Percentiles rank a stretch among this genome's conserved stretches.
Conservation (phyloP, 2,797 vertebrate genomes). For the Cynopterus sphinx region DNA sequence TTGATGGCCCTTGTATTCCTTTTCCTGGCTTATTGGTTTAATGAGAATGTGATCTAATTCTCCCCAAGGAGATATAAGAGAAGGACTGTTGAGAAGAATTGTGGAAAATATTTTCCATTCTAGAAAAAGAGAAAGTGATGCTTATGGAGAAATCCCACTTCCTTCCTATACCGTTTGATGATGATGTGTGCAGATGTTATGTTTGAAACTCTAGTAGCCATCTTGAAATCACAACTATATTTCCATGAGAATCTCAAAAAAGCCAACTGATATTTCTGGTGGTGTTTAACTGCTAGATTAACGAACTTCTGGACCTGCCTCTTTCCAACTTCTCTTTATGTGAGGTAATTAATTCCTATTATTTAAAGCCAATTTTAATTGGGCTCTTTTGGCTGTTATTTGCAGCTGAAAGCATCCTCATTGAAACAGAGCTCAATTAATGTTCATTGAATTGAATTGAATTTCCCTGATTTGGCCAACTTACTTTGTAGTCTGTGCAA, state of each 20-base stretch:
- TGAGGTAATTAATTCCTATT: constrained; percentile 58
- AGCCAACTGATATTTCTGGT: background rate
- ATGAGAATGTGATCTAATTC: background rate
- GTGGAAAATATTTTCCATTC: background rate
- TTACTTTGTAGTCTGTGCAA: constrained; percentile 15
- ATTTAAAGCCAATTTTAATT: constrained; percentile 67
- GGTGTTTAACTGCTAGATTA: constrained; percentile 34
- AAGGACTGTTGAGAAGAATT: background rate
- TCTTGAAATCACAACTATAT: constrained; percentile 19
- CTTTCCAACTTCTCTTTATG: constrained; percentile 57
- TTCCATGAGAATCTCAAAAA: background rate
- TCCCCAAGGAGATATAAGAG: background rate
- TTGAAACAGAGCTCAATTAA: constrained; percentile 53
- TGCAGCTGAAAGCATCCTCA: constrained; percentile 54
- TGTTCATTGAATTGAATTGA: constrained; percentile 42
- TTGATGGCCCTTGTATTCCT: background rate
- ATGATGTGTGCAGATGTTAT: background rate
- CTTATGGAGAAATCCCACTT: background rate
- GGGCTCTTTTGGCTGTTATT: constrained; percentile 56
- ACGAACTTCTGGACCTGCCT: constrained; percentile 18
- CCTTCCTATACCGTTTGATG: background rate
- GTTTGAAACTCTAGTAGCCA: background rate
- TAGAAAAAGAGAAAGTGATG: background rate
- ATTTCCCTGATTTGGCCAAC: background rate
- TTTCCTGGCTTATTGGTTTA: background rate